These are phyloP conservation scores for Luscinia megarhynchos DNA, from an alignment of 2,797 vertebrate genomes.

Conservation along the genomic window DNA sequence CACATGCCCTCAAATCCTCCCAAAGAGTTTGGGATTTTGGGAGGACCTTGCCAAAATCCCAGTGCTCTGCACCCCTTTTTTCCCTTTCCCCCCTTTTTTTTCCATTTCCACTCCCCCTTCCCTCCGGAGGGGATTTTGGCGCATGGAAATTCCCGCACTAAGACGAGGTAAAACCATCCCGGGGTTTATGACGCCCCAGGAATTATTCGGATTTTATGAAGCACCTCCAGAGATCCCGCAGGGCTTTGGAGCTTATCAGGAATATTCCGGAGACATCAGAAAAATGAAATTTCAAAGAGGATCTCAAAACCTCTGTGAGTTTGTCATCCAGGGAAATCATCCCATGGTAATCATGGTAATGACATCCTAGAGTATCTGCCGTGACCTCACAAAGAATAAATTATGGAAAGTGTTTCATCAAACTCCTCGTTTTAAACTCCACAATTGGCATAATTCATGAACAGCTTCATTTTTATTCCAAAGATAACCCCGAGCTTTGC, in stretches of 20 bases:
- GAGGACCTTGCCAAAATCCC: background rate
- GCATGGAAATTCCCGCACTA: background rate
- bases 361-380: background rate
- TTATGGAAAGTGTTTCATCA: background rate
- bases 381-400: background rate
- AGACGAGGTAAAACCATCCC: background rate
- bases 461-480: background rate
- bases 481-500: background rate
- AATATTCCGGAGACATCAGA: slow-evolving; percentile 36
- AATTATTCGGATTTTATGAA: background rate
- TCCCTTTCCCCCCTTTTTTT: background rate
- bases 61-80: accelerated
- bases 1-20: background rate
- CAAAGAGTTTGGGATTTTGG: background rate
- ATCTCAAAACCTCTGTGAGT: background rate
- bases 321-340: background rate
- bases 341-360: background rate
- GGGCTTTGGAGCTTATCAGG: background rate
- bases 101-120: background rate
- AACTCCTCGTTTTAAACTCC: background rate
- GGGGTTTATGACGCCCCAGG: background rate
- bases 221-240: background rate
- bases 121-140: background rate
- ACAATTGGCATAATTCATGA: background rate
- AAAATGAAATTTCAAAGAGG: background rate